Conservation (phyloP, 2,113 vertebrate genomes). For the Trogon surrucura region DNA sequence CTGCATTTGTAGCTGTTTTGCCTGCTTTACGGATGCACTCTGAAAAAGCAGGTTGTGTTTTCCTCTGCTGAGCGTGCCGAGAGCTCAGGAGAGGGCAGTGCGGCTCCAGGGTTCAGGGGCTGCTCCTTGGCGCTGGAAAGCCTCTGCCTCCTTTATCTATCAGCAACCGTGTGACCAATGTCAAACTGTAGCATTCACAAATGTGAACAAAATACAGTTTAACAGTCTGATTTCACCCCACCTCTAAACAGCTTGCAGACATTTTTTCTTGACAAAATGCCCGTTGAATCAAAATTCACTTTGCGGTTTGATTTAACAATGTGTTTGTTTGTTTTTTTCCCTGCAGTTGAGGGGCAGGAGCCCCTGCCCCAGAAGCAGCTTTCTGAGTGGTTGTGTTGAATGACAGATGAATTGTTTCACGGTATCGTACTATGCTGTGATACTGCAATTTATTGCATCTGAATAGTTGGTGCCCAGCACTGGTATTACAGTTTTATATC, state of each 20-base stretch:
- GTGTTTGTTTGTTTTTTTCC: neutral
- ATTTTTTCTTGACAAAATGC: neutral
- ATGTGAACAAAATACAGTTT: slow-evolving; percentile 20
- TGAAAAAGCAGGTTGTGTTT: neutral
- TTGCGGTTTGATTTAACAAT: neutral
- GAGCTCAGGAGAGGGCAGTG: slow-evolving; percentile 55
- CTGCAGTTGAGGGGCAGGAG: neutral
- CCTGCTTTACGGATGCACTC: accelerated
- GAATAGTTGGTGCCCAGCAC: neutral
- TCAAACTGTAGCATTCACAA: neutral
- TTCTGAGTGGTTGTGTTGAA: neutral
- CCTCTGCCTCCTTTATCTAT: neutral
- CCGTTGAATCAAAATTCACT: neutral
- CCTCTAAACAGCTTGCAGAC: slow-evolving; percentile 31
- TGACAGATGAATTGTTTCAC: neutral
- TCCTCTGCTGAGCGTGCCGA: neutral
- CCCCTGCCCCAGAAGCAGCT: neutral
- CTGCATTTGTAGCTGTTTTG: neutral
- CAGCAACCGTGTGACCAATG: neutral
- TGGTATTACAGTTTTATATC: neutral
- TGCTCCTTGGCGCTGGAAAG: neutral
- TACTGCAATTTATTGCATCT: neutral
- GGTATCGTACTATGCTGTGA: neutral
- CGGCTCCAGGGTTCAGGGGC: neutral
- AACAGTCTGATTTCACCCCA: slow-evolving; percentile 33